These are phyloP conservation scores for Rutpela maculata DNA, from an alignment of 2,888 invertebrate species.

Conservation along the genomic window DNA sequence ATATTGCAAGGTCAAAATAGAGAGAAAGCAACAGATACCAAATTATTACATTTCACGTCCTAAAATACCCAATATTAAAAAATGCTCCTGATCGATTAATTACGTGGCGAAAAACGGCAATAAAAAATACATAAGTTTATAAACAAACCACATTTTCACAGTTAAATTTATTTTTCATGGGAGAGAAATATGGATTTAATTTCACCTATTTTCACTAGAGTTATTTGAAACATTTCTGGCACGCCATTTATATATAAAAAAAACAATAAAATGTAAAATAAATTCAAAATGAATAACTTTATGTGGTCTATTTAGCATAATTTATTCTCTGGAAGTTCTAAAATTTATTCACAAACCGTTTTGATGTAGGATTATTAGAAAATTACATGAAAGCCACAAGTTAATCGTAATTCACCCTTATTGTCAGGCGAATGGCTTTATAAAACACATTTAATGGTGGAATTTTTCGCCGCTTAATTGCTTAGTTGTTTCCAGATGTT, in stretches of 20 bases:
- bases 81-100: too few relatives aligned
- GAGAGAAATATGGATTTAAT: not conserved
- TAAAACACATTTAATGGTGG: constrained; percentile 45
- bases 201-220: not conserved
- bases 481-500: constrained; percentile 64
- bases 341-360: constrained; percentile 33
- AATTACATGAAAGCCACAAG: constrained; percentile 43
- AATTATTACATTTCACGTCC: too few relatives aligned
- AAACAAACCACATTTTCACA: too few relatives aligned
- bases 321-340: constrained; percentile 23
- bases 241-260: not conserved
- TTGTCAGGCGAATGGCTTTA: constrained; percentile 45
- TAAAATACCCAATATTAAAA: too few relatives aligned
- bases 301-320: constrained; percentile 35
- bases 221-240: not conserved
- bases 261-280: not conserved
- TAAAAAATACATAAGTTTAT: too few relatives aligned
- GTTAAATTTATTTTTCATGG: too few relatives aligned
- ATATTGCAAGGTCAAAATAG: too few relatives aligned
- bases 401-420: constrained; percentile 47
- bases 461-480: constrained; percentile 56
- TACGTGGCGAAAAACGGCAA: too few relatives aligned
- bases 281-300: not conserved
- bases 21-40: too few relatives aligned
- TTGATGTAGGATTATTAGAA: constrained; percentile 33